Evolutionary conservation across 1,140 invertebrate genomes (phyloP), one percentile per base, ranked within the genome.

Genomic region (Drosophila subpulchrella): DNA sequence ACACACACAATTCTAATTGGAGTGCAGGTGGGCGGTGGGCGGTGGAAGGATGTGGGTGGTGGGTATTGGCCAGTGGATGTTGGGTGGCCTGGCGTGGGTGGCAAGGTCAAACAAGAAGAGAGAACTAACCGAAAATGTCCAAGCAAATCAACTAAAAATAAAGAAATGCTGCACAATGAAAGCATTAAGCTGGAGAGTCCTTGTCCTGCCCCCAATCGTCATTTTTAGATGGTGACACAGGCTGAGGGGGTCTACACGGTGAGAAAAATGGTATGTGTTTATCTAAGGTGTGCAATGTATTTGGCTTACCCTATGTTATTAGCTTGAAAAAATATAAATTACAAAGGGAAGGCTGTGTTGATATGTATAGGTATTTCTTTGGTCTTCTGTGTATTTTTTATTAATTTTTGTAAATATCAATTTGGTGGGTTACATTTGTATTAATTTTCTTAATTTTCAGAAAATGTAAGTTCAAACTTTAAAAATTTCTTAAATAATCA

Each of bases 121-220:
- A 44, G 30, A 85, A 73, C 77, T 70, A 71, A 79, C 83, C 65
- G 59, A 80, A 75, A 80, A 75, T 72, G 84, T 78, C 65, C 65
- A 88, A 84, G 68, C 84, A 88, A 84, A 89, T 88, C 79, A 83
- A 73, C 71, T 74, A 80, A 83, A 82, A 77, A 73, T 70, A 83
- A 89, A 80, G 63, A 83, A 79, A 70, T 77, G 75, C 79, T 88
- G 67, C 76, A 88, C 80, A 89, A 88, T 89, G 63, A 89, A 84
- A 89, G 71, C 79, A 88, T 88, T 89, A 74, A 74, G 66, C 65
- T 57, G 56, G 57, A 60, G 51, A 47, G 55, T 56, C 36, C 70
- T 48, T 62, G 60, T 11, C 3, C 56, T n/a, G 6, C 36, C 11
- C 24, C 12, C 27, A n/a, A 30, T 6, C 15, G 15, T 36, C 7